Percentiles rank a stretch among this genome's conserved stretches.
phyloP scores from a whole-genome alignment of 2,888 invertebrate genomes.

The Coleophora flavipennella region DNA sequence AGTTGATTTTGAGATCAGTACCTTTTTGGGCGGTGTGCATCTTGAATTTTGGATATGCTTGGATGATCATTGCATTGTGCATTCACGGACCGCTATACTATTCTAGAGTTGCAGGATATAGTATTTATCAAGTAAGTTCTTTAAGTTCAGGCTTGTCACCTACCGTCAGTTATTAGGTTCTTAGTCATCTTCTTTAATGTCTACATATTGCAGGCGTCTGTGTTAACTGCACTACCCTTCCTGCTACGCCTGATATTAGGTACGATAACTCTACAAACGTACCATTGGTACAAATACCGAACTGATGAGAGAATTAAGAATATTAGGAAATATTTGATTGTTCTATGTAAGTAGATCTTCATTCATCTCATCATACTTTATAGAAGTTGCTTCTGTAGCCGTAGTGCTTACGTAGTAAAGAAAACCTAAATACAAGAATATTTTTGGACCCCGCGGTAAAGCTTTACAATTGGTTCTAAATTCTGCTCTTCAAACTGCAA shows the following conservation, averaged over 20 bases:
- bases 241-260: conserved; percentile 50
- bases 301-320: too few species aligned
- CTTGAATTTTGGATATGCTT: conserved; percentile 60
- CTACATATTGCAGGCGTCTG: conserved; percentile 62
- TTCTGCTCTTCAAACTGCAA: too few species aligned
- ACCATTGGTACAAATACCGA: conserved; percentile 42
- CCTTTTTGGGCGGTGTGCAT: conserved; percentile 57
- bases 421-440: too few species aligned
- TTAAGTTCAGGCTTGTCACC: background rate
- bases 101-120: conserved; percentile 36
- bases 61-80: conserved; percentile 57
- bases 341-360: conserved; percentile 52
- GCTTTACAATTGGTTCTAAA: too few species aligned
- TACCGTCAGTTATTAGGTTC: too few species aligned
- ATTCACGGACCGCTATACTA: conserved; percentile 56
- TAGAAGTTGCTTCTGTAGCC: too few species aligned
- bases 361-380: too few species aligned
- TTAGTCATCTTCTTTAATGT: too few species aligned
- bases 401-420: too few species aligned
- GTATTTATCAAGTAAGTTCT: conserved; percentile 45
- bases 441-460: too few species aligned
- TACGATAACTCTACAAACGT: conserved; percentile 48
- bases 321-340: conserved; percentile 41
- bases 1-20: conserved; percentile 42
- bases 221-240: conserved; percentile 55